Percentiles rank a stretch among this genome's conserved stretches.
Conservation (phyloP, 2,888 invertebrate genomes). For the Geotrupes spiniger region DNA sequence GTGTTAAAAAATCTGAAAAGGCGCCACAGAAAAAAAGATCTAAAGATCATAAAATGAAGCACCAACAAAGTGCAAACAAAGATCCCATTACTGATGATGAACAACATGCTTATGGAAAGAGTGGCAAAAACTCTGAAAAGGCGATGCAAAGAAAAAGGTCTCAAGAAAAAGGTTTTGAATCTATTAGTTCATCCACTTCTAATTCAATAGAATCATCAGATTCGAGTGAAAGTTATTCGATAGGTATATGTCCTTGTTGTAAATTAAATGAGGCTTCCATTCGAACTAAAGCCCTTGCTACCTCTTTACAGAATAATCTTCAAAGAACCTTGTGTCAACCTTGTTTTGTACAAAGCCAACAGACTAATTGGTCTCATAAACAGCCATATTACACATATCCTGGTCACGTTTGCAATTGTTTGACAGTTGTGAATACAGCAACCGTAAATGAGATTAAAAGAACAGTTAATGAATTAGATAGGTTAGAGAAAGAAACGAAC, state of each 20-base stretch:
- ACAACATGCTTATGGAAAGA: too few species aligned
- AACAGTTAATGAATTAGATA: constrained; percentile 48
- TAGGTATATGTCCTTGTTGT: constrained; percentile 17
- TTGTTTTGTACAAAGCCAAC: constrained; percentile 24
- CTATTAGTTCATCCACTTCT: constrained; percentile 5
- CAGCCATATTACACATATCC: constrained; percentile 24
- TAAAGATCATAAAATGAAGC: background rate
- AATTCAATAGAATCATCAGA: constrained; percentile 13
- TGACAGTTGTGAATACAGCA: constrained; percentile 17
- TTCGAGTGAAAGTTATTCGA: constrained; percentile 5
- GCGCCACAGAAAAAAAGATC: background rate
- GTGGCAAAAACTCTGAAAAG: background rate
- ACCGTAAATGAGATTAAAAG: constrained; percentile 23
- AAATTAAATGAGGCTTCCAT: constrained; percentile 9
- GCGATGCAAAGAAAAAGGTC: background rate
- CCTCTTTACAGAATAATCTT: constrained; percentile 9
- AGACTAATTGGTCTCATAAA: constrained; percentile 13
- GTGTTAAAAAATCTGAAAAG: background rate
- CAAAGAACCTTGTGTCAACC: constrained; percentile 25
- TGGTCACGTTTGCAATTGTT: constrained; percentile 29
- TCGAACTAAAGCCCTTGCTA: background rate
- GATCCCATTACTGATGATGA: too few species aligned
- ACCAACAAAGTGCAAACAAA: too few species aligned
- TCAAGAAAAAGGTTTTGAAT: background rate
- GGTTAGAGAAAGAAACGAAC: constrained; percentile 32